phyloP scores from a whole-genome alignment of 2,797 vertebrate genomes.

The Podargus strigoides region DNA sequence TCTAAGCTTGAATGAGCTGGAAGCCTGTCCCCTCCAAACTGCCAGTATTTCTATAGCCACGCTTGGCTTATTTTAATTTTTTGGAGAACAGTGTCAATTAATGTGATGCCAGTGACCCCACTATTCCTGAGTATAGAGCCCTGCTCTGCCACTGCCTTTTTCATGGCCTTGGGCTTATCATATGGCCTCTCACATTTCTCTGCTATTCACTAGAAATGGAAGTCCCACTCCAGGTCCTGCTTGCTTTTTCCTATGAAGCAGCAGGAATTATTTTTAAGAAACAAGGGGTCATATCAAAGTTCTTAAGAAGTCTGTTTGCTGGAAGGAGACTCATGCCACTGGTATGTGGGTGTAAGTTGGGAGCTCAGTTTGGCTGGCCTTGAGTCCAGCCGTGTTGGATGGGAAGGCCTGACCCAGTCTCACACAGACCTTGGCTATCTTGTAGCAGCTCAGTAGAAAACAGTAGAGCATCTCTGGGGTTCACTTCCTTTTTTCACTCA shows the following conservation, averaged over 20 bases:
- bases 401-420: background rate
- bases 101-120: background rate
- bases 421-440: background rate
- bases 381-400: background rate
- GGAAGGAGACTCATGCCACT: background rate
- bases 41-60: background rate
- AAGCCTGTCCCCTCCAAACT: background rate
- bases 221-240: background rate
- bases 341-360: background rate
- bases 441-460: background rate
- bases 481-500: slow-evolving; percentile 38
- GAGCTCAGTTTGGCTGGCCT: background rate
- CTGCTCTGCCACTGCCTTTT: background rate
- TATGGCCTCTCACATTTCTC: background rate
- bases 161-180: background rate
- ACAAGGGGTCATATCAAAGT: background rate
- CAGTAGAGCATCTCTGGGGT: background rate
- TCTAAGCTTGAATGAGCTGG: background rate
- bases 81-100: background rate
- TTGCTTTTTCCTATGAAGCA: background rate
- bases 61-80: background rate
- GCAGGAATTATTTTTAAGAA: background rate
- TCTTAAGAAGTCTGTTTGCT: background rate
- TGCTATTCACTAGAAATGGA: background rate
- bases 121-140: background rate